phyloP scores from a whole-genome alignment of 2,113 vertebrate species.

The Panthera uncia region DNA sequence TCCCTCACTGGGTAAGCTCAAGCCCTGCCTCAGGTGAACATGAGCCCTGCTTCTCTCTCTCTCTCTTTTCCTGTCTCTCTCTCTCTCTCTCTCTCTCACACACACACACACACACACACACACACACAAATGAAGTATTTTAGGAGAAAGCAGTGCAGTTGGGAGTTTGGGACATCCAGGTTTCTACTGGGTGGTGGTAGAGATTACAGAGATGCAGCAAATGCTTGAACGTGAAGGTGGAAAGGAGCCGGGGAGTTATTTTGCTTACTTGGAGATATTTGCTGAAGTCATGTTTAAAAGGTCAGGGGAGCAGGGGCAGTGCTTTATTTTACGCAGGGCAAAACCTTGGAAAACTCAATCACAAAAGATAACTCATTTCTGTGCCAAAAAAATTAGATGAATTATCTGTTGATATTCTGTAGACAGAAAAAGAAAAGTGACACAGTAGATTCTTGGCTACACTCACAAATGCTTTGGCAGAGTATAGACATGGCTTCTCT shows the following conservation, averaged over 20 bases:
- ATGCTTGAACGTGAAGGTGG: background rate
- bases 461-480: background rate
- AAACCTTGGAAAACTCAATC: conserved; percentile 44
- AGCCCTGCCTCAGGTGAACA: too few relatives aligned
- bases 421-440: conserved; percentile 41
- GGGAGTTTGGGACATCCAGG: background rate
- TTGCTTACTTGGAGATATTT: conserved; percentile 20
- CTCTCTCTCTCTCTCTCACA: too few relatives aligned
- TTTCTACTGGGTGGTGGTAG: background rate
- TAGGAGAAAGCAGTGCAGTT: background rate
- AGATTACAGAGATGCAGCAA: background rate
- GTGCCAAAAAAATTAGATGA: conserved; percentile 45
- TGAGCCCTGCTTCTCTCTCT: too few relatives aligned
- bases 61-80: too few relatives aligned
- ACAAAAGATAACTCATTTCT: background rate
- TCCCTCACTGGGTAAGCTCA: too few relatives aligned
- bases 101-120: too few relatives aligned
- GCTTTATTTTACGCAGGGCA: background rate
- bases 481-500: background rate
- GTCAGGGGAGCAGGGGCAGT: background rate
- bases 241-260: background rate
- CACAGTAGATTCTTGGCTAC: background rate
- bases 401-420: conserved; percentile 29
- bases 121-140: background rate
- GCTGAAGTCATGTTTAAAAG: conserved; percentile 10